Evolutionary conservation across 1,140 invertebrate species (phyloP), one percentile per base, ranked within the genome.

Genomic region (Pemphigus obesinymphae): DNA sequence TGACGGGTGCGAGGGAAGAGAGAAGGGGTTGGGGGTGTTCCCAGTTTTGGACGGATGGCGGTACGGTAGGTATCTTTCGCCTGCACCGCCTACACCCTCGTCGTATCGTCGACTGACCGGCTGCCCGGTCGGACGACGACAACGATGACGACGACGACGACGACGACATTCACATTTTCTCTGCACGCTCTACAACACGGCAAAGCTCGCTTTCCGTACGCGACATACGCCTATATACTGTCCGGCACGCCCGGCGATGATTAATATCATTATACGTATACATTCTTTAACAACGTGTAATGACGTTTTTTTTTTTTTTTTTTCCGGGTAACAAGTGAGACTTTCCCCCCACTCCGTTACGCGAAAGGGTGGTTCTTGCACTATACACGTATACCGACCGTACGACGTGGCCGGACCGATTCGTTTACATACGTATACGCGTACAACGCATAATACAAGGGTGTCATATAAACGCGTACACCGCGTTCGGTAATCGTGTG

Each of bases 41-140:
- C 70, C 70, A 50, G 70, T 73, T 73, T 73, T 50, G 70, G 70
- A 50, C 10, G 70, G 45, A 73, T 23, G 45, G 70, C 70, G 70
- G 70, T 73, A 73, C 34, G 50, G 70, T 73, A 73, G 70, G 45
- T 73, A 73, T 50, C 70, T 31, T 29, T 50, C 55, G 26, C 11
- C 34, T 37, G 2, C 31, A 20, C 72, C 29, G 17, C 29, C 31
- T 7, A 7, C 10, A 45, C 63, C 31, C 29, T n/a, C 63, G 37
- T 68, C 63, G 20, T 31, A 43, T 20, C 20, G 1, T 4, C 37
- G 66, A 70, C 66, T 45, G 66, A 43, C 66, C 58, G 58, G 29
- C 58, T 31, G 58, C 53, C 53, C 53, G 53, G 53, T n/a, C 55
- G 55, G 26, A 61, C 55, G 55, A 61, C 55, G 29, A 45, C 68